Evolutionary conservation across 1,140 invertebrate species (phyloP), one percentile per base, ranked within the genome.

Genomic region (Araneus ventricosus): DNA sequence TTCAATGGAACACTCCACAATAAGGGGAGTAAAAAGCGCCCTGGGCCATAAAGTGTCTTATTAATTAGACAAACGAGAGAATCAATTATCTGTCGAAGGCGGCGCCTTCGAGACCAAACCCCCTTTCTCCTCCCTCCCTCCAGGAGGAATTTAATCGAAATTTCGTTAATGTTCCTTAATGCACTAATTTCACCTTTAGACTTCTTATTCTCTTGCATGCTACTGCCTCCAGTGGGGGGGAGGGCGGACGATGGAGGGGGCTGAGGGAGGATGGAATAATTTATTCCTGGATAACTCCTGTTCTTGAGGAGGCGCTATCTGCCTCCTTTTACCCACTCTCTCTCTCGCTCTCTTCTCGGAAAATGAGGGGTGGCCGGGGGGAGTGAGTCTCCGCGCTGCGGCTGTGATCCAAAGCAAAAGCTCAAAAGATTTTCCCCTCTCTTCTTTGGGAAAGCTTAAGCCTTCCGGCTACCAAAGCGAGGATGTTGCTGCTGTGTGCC

Each of bases 131-230:
- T n/a, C 84, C 14, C 84, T 37, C 30, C 8, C 84, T 86, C 30
- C 17, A 59, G 45, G n/a, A 67, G 45, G 84, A 86, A 52, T 52
- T 90, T 90, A 82, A 90, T 90, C 89, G 89, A 90, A 90, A 90
- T 90, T 84, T 82, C 89, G 89, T 90, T 90, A 90, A 90, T 90
- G 89, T 90, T 90, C 89, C 89, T 90, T 90, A 90, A 90, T 90
- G 89, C 75, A 39, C 75, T 90, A 90, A 90, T 90, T 90, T 90
- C 52, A 90, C 52, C 88, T 80, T 34, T 70, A 39, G 67, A 70
- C 67, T 70, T 70, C 70, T 75, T 75, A 75, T 37, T 75, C 70
- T 75, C 70, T 75, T 37, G 70, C 70, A 34, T 30, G 14, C 88
- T 52, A 70, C 30, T 45, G 27, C 34, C 41, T 37, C n/a, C 20